phyloP scores from a whole-genome alignment of 1,140 invertebrate genomes.

The Agrypnia vestita region DNA sequence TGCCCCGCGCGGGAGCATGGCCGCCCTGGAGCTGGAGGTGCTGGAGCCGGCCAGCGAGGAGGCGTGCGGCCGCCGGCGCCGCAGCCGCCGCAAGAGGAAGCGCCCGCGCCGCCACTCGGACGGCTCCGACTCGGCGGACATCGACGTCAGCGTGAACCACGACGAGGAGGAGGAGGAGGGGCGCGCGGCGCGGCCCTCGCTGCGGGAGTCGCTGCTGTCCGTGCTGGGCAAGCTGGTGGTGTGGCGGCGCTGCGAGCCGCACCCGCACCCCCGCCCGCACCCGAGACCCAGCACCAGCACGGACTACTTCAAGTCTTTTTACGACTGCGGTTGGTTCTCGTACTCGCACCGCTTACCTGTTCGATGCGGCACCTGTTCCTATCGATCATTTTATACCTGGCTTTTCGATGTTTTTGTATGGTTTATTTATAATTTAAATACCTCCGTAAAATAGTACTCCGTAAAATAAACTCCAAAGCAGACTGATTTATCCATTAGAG shows the following conservation, averaged over 20 bases:
- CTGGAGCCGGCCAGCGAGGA: conserved; percentile 46
- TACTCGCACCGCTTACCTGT: conserved; percentile 13
- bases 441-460: too few relatives aligned
- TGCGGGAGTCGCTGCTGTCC: conserved; percentile 77
- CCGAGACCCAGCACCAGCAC: conserved; percentile 73
- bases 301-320: conserved; percentile 77
- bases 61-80: conserved; percentile 48
- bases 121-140: conserved; percentile 42
- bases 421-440: too few relatives aligned
- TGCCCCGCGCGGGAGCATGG: conserved; percentile 20
- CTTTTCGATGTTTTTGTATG: too few relatives aligned
- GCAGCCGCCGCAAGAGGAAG: conserved; percentile 58
- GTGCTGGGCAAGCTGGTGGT: conserved; percentile 80
- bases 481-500: too few relatives aligned
- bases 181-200: conserved; percentile 62
- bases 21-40: conserved; percentile 55
- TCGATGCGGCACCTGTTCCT: too few relatives aligned
- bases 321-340: conserved; percentile 75
- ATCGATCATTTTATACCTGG: too few relatives aligned
- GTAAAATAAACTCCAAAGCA: too few relatives aligned
- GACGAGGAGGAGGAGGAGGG: conserved; percentile 64
- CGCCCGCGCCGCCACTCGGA: conserved; percentile 68
- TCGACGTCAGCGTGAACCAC: conserved; percentile 58
- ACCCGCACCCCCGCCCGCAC: conserved; percentile 63
- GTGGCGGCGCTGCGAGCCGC: conserved; percentile 73